These are phyloP conservation scores for Drosophila mayaguana DNA, from an alignment of 2,888 invertebrate species.

Conservation along the genomic window DNA sequence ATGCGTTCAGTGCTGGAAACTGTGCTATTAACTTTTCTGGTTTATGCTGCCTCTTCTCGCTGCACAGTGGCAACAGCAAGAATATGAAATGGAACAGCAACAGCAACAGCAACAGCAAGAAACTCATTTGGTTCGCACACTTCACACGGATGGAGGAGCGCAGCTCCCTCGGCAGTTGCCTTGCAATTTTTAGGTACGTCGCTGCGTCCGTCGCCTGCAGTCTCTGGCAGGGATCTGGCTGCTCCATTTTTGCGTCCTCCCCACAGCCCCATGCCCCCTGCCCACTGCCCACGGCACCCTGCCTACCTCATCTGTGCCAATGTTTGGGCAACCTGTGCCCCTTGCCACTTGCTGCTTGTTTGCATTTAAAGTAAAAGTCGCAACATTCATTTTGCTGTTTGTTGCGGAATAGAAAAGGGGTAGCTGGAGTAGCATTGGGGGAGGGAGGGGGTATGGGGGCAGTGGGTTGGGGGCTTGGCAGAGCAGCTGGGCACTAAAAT, in stretches of 20 bases:
- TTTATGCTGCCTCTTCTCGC: constrained; percentile 7
- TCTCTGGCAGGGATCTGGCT: constrained; percentile 68
- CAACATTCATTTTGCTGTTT: constrained; percentile 48
- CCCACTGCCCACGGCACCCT: too few species aligned
- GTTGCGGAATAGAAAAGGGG: constrained; percentile 23
- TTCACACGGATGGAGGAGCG: constrained; percentile 44
- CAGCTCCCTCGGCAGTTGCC: constrained; percentile 30
- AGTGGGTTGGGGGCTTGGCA: not conserved
- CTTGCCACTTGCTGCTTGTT: constrained; percentile 34
- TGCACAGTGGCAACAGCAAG: constrained; percentile 8
- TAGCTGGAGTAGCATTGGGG: not conserved
- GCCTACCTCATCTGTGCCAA: constrained; percentile 3
- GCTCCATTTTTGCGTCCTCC: constrained; percentile 43
- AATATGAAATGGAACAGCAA: constrained; percentile 15
- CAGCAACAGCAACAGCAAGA: constrained; percentile 31
- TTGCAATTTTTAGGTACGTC: constrained; percentile 41
- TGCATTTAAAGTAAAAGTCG: constrained; percentile 66
- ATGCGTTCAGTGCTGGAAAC: constrained; percentile 51
- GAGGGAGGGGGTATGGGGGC: accelerated
- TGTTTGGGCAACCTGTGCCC: constrained; percentile 31
- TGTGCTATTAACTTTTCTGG: constrained; percentile 63
- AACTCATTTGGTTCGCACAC: constrained; percentile 67
- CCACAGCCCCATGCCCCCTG: not conserved
- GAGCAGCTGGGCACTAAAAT: constrained; percentile 55
- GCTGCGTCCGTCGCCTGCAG: constrained; percentile 41